These are phyloP conservation scores for Nemopilema nomurai DNA, from an alignment of 30 jellyfish, hydroid and myxozoan genomes.

Conservation along the genomic window DNA sequence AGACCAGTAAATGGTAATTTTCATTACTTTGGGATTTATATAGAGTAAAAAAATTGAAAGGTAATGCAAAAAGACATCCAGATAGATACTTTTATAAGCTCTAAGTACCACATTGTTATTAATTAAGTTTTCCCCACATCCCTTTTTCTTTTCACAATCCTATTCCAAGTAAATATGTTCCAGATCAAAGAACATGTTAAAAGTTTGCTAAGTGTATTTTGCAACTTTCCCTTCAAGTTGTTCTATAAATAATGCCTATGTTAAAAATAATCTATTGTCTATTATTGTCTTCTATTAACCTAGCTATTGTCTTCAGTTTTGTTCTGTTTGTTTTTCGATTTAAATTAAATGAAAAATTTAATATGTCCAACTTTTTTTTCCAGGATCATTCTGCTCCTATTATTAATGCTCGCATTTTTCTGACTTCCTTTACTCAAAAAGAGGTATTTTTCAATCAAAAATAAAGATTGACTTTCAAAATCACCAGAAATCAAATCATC, in stretches of 20 bases:
- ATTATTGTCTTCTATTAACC: too few species aligned
- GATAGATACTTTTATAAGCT: neutral
- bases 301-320: neutral
- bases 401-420: too few species aligned
- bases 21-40: neutral
- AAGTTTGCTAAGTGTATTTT: neutral
- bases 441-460: neutral
- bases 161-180: neutral
- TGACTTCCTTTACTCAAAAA: neutral
- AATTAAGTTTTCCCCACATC: neutral
- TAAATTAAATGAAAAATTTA: neutral
- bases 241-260: neutral
- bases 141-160: neutral
- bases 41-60: neutral
- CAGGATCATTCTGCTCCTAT: too few species aligned
- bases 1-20: neutral
- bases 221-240: neutral
- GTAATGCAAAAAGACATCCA: neutral
- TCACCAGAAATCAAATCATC: neutral
- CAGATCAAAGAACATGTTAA: neutral
- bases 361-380: too few species aligned
- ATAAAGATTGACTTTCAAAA: neutral
- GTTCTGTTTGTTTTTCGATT: neutral
- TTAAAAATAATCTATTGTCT: too few species aligned
- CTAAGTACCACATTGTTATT: neutral